Evolutionary conservation across 2,113 vertebrate species (phyloP), one percentile per base, ranked within the genome.

Genomic region (Ammodytes marinus): DNA sequence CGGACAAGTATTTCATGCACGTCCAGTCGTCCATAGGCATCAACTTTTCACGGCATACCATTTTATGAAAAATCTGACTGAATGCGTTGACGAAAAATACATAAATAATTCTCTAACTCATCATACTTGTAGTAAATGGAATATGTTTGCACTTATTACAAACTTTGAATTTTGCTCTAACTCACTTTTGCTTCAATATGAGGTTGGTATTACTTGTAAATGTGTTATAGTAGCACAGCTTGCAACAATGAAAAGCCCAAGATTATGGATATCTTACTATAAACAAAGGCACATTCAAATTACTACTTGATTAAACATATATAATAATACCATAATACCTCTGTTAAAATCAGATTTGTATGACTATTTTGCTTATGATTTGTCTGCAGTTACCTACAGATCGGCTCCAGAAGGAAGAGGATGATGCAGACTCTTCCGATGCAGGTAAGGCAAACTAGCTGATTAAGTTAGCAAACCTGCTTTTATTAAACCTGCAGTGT

Each of bases 361-460:
- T 80, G 37, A 15, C 60, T 82, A 19, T 37, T 40, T 1, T n/a
- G 64, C 73, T 35, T 84, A 79, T 74, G 37, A 77, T 79, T 70
- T 71, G 45, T 84, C 79, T 81, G 3, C 77, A 99, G 98, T 90
- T 99, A 99, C 91, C 91, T 96, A 84, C 95, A 98, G 78, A 99
- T 99, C 66, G 96, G 96, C 40, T 95, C 95, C 58, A 95, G 92
- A 83, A 99, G 96, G 95, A 99, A 96, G 93, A 96, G 91, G 86
- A 88, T 93, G 79, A 84, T 94, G 11, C 95, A 95, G 86, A 93
- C 90, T 74, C 95, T 93, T 86, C 95, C 89, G 39, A 0, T 90
- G 10, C 95, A 96, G 96, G 97, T 97, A 94, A 92, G 86, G 12
- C 2, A 17, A 53, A 65, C 4, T 19, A 69, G 39, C 9, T 45